Conservation (phyloP, 2,888 invertebrate species). For the Papilio demoleus region DNA sequence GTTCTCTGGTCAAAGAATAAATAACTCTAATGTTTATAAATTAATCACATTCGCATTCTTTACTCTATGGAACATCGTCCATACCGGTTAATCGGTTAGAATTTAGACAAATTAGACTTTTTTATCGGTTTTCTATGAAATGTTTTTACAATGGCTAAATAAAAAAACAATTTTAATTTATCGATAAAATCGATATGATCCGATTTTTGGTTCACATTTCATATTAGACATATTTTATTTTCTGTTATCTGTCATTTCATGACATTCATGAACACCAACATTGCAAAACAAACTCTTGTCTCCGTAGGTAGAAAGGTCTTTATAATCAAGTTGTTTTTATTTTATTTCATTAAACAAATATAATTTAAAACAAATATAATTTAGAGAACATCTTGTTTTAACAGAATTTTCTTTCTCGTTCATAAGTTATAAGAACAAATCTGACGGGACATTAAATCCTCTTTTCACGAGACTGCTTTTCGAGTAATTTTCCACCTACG, state of each 20-base stretch:
- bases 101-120: slow-evolving; percentile 44
- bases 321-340: too few species aligned
- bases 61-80: slow-evolving; percentile 57
- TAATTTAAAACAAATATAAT: too few species aligned
- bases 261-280: too few species aligned
- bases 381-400: too few species aligned
- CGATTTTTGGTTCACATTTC: background rate
- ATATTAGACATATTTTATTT: background rate
- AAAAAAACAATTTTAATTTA: background rate
- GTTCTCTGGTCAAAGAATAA: slow-evolving; percentile 58
- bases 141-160: background rate
- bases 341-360: too few species aligned
- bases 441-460: too few species aligned
- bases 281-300: too few species aligned
- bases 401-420: too few species aligned
- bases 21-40: slow-evolving; percentile 23
- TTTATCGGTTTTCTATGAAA: slow-evolving; percentile 42
- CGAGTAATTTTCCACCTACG: too few species aligned
- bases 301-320: too few species aligned
- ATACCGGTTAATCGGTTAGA: slow-evolving; percentile 51
- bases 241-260: background rate
- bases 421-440: too few species aligned
- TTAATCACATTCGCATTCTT: slow-evolving; percentile 44
- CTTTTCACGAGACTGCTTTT: too few species aligned
- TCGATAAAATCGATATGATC: background rate